Percentiles rank a stretch among this genome's conserved stretches.
phyloP scores from a whole-genome alignment of 2,797 vertebrate species.

The Enteromius viviparus region DNA sequence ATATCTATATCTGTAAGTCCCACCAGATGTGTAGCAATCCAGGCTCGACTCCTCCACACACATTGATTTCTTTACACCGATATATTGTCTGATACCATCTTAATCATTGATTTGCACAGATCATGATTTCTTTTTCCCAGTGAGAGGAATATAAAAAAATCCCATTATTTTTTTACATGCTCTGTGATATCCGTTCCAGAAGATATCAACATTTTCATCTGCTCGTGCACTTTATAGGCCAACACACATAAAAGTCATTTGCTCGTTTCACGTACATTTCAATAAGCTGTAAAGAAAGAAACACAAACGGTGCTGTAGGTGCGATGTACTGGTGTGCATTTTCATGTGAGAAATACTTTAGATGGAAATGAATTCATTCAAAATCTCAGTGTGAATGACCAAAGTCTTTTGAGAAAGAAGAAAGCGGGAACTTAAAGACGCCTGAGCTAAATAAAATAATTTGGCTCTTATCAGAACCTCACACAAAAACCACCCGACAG shows the following conservation, averaged over 20 bases:
- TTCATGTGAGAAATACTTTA: background rate
- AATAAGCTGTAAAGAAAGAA: slow-evolving; percentile 10
- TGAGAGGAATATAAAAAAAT: slow-evolving; percentile 5
- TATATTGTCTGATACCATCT: slow-evolving; percentile 6
- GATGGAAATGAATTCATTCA: background rate
- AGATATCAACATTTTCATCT: slow-evolving; percentile 26
- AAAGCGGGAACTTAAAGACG: background rate
- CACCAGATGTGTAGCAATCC: background rate
- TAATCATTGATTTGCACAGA: slow-evolving; percentile 31
- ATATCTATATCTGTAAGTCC: background rate
- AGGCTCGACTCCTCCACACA: background rate
- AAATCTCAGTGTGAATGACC: background rate
- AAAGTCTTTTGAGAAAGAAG: slow-evolving; percentile 14
- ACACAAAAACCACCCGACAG: slow-evolving; percentile 18
- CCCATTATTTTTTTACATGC: background rate
- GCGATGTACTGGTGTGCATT: background rate
- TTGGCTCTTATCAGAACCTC: slow-evolving; percentile 24
- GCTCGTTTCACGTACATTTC: slow-evolving; percentile 11
- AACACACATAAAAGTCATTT: slow-evolving; percentile 20
- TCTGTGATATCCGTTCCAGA: slow-evolving; percentile 24
- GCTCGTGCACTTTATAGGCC: background rate
- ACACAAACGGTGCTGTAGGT: background rate
- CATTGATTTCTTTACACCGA: slow-evolving; percentile 14
- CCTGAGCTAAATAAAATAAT: slow-evolving; percentile 30
- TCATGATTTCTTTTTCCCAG: slow-evolving; percentile 11